Percentiles rank a stretch among this genome's conserved stretches.
Evolutionary conservation across 2,797 vertebrate species (phyloP).

Genomic region (Gymnoscopelus microlampas): DNA sequence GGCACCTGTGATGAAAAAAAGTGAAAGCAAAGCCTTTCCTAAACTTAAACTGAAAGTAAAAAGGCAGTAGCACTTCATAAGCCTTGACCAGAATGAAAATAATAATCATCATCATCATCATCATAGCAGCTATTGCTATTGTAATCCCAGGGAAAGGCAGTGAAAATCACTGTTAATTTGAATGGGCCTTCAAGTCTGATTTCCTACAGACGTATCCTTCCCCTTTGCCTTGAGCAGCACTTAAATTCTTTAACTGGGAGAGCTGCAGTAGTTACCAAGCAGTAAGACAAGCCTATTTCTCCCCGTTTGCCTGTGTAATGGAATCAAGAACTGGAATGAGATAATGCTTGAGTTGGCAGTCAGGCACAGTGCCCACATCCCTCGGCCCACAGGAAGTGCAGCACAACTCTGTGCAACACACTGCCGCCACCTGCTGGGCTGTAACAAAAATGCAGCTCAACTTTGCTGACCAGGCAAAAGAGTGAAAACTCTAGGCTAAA

Average conservation of each 20-base stretch:
- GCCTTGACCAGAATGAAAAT: conserved; percentile 20
- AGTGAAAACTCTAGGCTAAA: no score
- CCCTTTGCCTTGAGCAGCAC: conserved; percentile 24
- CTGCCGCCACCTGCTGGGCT: conserved; percentile 70
- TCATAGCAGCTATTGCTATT: conserved; percentile 6
- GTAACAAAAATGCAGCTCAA: neutral
- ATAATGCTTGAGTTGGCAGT: conserved; percentile 66
- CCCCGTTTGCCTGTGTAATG: conserved; percentile 59
- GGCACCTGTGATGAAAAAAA: conserved; percentile 8
- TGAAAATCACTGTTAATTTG: conserved; percentile 41
- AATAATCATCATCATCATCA: conserved; percentile 32
- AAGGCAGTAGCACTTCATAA: neutral
- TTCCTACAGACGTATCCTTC: conserved; percentile 14
- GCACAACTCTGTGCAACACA: neutral
- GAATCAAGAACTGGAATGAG: conserved; percentile 65
- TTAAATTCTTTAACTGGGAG: conserved; percentile 29
- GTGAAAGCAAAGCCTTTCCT: conserved; percentile 14
- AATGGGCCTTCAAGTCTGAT: conserved; percentile 50
- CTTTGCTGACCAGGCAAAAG: neutral
- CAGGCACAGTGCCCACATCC: conserved; percentile 52
- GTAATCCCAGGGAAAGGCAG: conserved; percentile 33
- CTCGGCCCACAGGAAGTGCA: conserved; percentile 30
- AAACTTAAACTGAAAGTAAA: conserved; percentile 33
- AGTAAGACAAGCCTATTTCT: conserved; percentile 64
- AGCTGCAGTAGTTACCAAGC: conserved; percentile 21